phyloP scores from a whole-genome alignment of 2,888 invertebrate species.

The Drosophila kuntzei region DNA sequence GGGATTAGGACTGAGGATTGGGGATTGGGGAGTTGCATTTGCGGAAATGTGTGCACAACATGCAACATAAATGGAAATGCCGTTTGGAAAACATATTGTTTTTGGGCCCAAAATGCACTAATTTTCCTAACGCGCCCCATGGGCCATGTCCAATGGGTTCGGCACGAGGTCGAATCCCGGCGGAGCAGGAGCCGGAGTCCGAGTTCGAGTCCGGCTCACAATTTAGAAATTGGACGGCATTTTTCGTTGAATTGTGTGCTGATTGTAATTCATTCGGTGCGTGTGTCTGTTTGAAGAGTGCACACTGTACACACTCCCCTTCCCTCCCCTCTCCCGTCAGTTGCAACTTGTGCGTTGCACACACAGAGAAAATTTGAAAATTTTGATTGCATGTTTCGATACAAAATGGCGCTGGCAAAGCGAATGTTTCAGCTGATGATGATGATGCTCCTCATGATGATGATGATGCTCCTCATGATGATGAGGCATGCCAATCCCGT shows the following conservation, averaged over 20 bases:
- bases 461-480: conserved; percentile 49
- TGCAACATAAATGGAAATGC: conserved; percentile 80
- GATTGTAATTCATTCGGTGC: conserved; percentile 81
- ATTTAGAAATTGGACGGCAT: conserved; percentile 81
- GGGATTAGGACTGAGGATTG: neutral
- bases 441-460: neutral
- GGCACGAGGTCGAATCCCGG: neutral
- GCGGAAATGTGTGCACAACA: conserved; percentile 81
- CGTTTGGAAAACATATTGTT: conserved; percentile 81
- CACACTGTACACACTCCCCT: conserved; percentile 26
- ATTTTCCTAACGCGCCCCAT: conserved; percentile 78
- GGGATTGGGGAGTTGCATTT: conserved; percentile 62
- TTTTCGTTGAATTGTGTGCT: conserved; percentile 82
- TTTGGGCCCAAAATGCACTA: conserved; percentile 80
- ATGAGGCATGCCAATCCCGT: conserved; percentile 81
- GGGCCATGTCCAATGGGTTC: conserved; percentile 25
- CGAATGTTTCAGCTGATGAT: conserved; percentile 24
- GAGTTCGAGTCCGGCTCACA: conserved; percentile 46
- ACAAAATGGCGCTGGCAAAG: conserved; percentile 80
- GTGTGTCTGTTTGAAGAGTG: conserved; percentile 67
- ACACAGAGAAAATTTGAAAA: conserved; percentile 80
- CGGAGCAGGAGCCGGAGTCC: neutral
- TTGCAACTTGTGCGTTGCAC: conserved; percentile 23
- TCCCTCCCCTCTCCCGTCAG: neutral
- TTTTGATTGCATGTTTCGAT: conserved; percentile 84